Percentiles rank a stretch among this genome's conserved stretches.
These are phyloP conservation scores for Melieria picta DNA, from an alignment of 2,888 invertebrate species.

Conservation along the genomic window DNA sequence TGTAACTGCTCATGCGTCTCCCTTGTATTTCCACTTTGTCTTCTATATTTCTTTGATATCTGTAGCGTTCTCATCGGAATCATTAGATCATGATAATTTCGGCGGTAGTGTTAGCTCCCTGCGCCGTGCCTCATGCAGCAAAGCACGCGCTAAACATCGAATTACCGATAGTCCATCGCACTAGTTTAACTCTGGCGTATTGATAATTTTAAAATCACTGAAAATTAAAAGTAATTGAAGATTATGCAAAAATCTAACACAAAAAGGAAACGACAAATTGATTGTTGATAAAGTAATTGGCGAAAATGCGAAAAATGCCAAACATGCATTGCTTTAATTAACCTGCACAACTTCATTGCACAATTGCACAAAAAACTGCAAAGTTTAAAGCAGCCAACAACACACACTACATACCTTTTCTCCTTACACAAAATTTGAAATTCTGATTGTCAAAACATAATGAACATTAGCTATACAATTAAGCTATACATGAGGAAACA, in stretches of 20 bases:
- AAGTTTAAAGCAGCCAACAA: too few relatives aligned
- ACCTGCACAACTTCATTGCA: too few relatives aligned
- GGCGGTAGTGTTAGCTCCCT: constrained; percentile 66
- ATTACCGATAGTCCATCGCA: constrained; percentile 66
- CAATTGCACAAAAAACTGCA: too few relatives aligned
- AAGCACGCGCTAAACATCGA: constrained; percentile 66
- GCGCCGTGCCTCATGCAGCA: constrained; percentile 66
- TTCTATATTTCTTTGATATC: constrained; percentile 42
- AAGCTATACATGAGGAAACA: too few relatives aligned
- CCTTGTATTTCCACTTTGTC: constrained; percentile 16
- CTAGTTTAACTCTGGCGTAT: constrained; percentile 43
- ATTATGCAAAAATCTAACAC: constrained; percentile 6
- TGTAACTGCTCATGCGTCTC: constrained; percentile 9
- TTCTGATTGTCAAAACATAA: too few relatives aligned
- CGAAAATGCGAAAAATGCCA: too few relatives aligned
- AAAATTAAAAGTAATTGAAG: neutral
- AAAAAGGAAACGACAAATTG: neutral
- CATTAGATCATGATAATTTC: constrained; percentile 67
- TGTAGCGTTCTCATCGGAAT: constrained; percentile 67
- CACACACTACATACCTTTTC: too few relatives aligned
- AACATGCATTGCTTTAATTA: too few relatives aligned
- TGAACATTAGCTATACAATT: too few relatives aligned
- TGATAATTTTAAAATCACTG: constrained; percentile 1
- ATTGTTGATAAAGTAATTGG: too few relatives aligned
- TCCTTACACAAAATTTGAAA: too few relatives aligned